These are phyloP conservation scores for Drosophila eohydei DNA, from an alignment of 2,888 invertebrate genomes.

Conservation along the genomic window DNA sequence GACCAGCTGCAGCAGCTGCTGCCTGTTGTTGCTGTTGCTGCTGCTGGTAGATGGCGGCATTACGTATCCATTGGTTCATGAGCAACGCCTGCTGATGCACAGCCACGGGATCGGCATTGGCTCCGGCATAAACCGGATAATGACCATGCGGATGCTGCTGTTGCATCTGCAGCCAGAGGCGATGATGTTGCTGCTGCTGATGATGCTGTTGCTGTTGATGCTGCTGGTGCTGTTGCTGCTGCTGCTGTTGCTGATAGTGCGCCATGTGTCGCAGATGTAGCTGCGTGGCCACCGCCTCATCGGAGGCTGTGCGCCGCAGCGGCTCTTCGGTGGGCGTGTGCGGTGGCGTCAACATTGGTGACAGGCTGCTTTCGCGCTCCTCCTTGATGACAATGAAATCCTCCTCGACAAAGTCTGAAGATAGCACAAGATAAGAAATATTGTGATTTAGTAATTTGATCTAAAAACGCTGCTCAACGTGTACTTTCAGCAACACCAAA, in stretches of 20 bases:
- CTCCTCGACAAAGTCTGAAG: slow-evolving; percentile 87
- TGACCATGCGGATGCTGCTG: slow-evolving; percentile 78
- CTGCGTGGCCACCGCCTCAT: slow-evolving; percentile 78
- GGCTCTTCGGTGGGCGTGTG: slow-evolving; percentile 89
- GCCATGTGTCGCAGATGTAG: slow-evolving; percentile 72
- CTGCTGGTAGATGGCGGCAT: slow-evolving; percentile 88
- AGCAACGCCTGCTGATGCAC: slow-evolving; percentile 86
- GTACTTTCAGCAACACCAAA: neutral
- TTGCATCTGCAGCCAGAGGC: slow-evolving; percentile 58
- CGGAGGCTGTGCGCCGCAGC: slow-evolving; percentile 61
- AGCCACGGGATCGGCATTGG: slow-evolving; percentile 86
- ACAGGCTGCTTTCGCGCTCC: slow-evolving; percentile 86
- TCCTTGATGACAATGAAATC: slow-evolving; percentile 87
- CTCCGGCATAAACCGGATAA: slow-evolving; percentile 67
- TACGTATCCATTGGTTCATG: slow-evolving; percentile 91
- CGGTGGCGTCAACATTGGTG: slow-evolving; percentile 89
- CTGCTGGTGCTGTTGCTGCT: slow-evolving; percentile 49
- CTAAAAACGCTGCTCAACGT: neutral
- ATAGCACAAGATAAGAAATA: neutral
- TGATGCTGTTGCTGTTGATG: slow-evolving; percentile 71
- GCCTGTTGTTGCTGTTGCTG: slow-evolving; percentile 75
- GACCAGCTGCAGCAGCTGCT: slow-evolving; percentile 83
- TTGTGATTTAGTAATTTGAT: slow-evolving; percentile 14
- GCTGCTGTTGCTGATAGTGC: slow-evolving; percentile 61
- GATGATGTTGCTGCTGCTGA: slow-evolving; percentile 67